phyloP scores from a whole-genome alignment of 2,797 vertebrate species.

The Pseudocheirus occidentalis region DNA sequence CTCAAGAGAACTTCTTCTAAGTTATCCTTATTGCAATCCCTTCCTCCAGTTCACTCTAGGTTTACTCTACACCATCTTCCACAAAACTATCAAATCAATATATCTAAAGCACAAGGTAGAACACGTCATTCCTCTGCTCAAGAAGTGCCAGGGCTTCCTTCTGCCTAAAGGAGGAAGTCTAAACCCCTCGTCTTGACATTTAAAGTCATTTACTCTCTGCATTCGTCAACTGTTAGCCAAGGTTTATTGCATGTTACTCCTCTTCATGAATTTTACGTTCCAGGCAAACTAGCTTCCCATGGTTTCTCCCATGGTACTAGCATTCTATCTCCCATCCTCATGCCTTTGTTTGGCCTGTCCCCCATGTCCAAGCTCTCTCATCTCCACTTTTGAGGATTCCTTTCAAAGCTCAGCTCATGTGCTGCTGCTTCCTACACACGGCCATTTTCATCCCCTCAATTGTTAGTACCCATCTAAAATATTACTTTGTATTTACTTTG shows the following conservation, averaged over 20 bases:
- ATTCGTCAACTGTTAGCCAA: neutral
- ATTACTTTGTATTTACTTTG: neutral
- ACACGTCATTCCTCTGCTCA: neutral
- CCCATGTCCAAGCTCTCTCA: neutral
- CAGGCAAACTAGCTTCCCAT: neutral
- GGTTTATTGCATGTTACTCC: neutral
- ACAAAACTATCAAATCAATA: neutral
- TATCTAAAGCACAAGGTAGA: neutral
- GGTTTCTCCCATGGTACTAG: neutral
- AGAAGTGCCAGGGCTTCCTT: neutral
- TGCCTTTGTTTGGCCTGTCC: neutral
- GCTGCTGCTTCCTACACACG: neutral
- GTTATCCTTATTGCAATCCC: neutral
- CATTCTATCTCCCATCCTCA: neutral
- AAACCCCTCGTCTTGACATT: neutral
- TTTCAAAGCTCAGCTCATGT: neutral
- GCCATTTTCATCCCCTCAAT: neutral
- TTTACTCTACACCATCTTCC: neutral
- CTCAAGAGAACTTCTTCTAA: neutral
- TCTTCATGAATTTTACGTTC: neutral
- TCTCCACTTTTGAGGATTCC: neutral
- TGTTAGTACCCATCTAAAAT: neutral
- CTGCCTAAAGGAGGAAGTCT: neutral
- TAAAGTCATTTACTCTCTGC: neutral
- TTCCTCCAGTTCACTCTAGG: neutral